Conservation (phyloP, 2,888 invertebrate species). For the Machimus atricapillus region DNA sequence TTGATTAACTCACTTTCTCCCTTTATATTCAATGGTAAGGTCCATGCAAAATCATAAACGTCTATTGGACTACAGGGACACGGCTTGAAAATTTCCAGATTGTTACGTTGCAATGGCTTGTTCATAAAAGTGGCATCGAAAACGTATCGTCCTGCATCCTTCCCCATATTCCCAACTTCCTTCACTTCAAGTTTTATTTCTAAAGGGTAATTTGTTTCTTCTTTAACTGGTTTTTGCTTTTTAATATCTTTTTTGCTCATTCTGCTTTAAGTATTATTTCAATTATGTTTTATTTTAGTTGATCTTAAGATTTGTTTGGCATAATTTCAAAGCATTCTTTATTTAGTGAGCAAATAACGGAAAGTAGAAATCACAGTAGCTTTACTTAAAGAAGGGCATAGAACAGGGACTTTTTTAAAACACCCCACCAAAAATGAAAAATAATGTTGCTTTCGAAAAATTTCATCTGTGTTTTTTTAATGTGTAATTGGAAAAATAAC, state of each 20-base stretch:
- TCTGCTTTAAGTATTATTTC: not conserved
- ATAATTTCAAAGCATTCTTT: not conserved
- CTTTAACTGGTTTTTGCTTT: not conserved
- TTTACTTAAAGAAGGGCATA: no score
- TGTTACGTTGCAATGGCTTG: not conserved
- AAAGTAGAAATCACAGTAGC: not conserved
- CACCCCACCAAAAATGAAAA: no score
- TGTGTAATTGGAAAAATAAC: no score
- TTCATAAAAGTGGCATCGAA: slow-evolving; percentile 38
- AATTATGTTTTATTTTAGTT: not conserved
- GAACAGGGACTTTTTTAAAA: no score
- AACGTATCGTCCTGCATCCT: not conserved
- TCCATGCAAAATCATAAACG: slow-evolving; percentile 20
- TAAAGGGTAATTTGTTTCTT: not conserved
- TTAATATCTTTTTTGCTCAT: not conserved
- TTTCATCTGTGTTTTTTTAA: no score
- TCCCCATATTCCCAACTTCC: slow-evolving; percentile 26
- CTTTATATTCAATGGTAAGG: not conserved
- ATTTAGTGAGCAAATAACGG: not conserved
- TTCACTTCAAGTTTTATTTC: slow-evolving; percentile 14
- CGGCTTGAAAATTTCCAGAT: not conserved
- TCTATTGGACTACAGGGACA: slow-evolving; percentile 18
- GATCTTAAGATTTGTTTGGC: not conserved
- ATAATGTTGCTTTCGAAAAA: no score
- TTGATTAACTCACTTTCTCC: slow-evolving; percentile 16